Percentiles rank a stretch among this genome's conserved stretches.
phyloP scores from a whole-genome alignment of 2,113 vertebrate genomes.

The Mesocricetus auratus region DNA sequence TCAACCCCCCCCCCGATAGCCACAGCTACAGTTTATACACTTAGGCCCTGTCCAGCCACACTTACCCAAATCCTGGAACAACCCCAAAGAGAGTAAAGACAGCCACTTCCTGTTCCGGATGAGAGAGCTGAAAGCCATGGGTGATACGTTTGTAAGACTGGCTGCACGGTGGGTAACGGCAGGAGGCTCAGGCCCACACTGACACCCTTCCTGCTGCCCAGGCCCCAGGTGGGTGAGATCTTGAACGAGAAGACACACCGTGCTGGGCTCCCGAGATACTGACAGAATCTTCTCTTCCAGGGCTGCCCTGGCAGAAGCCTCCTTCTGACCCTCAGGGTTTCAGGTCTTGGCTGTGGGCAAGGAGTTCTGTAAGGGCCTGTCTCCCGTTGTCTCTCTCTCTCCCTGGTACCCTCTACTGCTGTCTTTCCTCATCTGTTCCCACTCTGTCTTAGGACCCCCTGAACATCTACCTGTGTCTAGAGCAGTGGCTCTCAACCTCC shows the following conservation, averaged over 20 bases:
- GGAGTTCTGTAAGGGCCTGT: not conserved
- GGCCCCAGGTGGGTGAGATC: not conserved
- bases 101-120: too few species aligned
- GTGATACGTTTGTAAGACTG: fast-evolving
- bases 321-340: not conserved
- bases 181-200: not conserved
- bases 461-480: too few species aligned
- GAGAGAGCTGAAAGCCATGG: not conserved
- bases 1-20: not conserved
- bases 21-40: not conserved
- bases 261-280: not conserved
- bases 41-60: too few species aligned
- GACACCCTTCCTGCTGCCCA: not conserved
- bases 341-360: not conserved
- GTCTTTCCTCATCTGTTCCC: not conserved
- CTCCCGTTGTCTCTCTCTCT: not conserved
- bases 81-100: not conserved
- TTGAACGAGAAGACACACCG: too few species aligned
- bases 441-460: not conserved
- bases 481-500: not conserved
- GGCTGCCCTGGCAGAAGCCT: not conserved
- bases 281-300: not conserved
- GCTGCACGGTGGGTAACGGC: not conserved
- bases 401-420: not conserved
- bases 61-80: not conserved